Evolutionary conservation across 92 coral and sea anemone genomes (phyloP), one percentile per base, ranked within the genome.

Genomic region (Actinostola sp.): DNA sequence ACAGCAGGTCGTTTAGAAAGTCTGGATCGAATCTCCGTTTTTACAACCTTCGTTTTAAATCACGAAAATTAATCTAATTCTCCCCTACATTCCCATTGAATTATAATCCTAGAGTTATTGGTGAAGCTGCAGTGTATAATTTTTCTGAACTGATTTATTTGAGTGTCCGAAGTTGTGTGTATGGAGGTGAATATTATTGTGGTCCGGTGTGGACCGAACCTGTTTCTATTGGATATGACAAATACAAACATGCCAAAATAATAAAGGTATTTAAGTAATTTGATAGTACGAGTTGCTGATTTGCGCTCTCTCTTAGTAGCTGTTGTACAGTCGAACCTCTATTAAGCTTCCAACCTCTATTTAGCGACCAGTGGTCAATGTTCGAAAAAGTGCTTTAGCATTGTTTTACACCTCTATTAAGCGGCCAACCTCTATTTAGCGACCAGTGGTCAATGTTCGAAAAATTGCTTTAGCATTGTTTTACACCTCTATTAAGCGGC

Each of bases 1-100:
- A 55, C 88, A 82, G 44, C 89, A 80, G 46, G 64, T 66, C 58
- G 63, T 44, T 36, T 11, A n/a, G n/a, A n/a, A n/a, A n/a, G n/a
- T n/a, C n/a, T n/a, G n/a, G n/a, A n/a, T n/a, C n/a, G n/a, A n/a
- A n/a, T n/a, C n/a, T n/a, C n/a, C n/a, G n/a, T n/a, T n/a, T n/a
- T n/a, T n/a, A n/a, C n/a, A n/a, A n/a, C n/a, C n/a, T n/a, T n/a
- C n/a, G 23, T 46, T 46, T 46, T 19, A 46, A 46, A 46, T 16
- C 19, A 46, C 23, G 19, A 46, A 46, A 46, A 36, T 36, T 4
- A 36, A 11, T 11, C 42, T 36, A 11, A 36, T 36, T 4, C 3
- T 6, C 53, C 53, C 45, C 45, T 39, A n/a, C n/a, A n/a, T 39
- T 14, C 45, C 45, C 7, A 39, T 39, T 39, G 8, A 39, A 39